A percentile compares a stretch with the other conserved stretches of the same genome.
Evolutionary conservation across 2,113 vertebrate species (phyloP).

Genomic region (Candoia aspera): DNA sequence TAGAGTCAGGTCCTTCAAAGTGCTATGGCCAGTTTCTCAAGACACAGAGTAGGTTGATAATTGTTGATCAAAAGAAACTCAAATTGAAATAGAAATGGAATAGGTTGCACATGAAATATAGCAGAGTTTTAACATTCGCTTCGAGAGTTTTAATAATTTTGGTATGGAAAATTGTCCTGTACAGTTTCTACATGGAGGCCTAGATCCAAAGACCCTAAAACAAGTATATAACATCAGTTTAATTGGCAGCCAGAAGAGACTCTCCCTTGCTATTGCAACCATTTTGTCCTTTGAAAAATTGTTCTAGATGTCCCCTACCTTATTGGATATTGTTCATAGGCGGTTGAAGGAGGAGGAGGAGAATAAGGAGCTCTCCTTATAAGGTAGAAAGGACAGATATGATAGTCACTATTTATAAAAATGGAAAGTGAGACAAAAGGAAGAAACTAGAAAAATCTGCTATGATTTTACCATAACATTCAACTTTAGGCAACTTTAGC

Average conservation of each 20-base stretch:
- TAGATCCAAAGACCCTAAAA: not conserved
- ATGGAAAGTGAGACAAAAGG: not conserved
- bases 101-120: not conserved
- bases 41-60: not conserved
- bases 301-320: not conserved
- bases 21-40: not conserved
- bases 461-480: not conserved
- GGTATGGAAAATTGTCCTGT: not conserved
- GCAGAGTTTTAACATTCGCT: not conserved
- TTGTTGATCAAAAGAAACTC: not conserved
- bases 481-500: not conserved
- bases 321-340: not conserved
- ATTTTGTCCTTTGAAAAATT: not conserved
- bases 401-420: not conserved
- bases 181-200: not conserved
- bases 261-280: not conserved
- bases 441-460: not conserved
- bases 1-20: not conserved
- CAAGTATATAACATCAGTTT: not conserved
- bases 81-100: not conserved
- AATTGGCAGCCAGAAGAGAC: not conserved
- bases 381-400: not conserved
- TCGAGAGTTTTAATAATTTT: not conserved
- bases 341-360: not conserved
- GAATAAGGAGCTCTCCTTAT: not conserved